Conservation (phyloP, 2,797 vertebrate genomes). For the Rhabdophis nuchalis region DNA sequence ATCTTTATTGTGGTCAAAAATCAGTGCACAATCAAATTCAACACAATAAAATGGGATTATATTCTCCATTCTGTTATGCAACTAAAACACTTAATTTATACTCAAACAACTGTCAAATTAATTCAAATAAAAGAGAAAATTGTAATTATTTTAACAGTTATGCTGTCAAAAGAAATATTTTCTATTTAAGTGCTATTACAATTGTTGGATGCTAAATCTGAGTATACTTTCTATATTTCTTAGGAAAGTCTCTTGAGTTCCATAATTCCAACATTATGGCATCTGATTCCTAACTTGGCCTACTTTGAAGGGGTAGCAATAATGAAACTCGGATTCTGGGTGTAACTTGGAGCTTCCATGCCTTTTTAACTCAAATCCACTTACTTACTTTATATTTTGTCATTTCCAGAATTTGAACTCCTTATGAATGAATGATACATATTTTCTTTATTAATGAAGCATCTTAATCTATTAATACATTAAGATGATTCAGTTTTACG, state of each 20-base stretch:
- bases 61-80: background rate
- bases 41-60: background rate
- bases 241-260: background rate
- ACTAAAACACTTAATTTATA: background rate
- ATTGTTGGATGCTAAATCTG: background rate
- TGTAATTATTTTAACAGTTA: background rate
- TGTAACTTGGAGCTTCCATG: background rate
- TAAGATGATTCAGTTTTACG: background rate
- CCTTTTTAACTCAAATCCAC: background rate
- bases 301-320: background rate
- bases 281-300: background rate
- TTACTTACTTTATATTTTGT: background rate
- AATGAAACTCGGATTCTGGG: background rate
- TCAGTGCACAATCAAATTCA: background rate
- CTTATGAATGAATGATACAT: background rate
- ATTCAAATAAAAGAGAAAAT: background rate
- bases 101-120: background rate
- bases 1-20: background rate
- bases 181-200: background rate
- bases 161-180: rapidly evolving
- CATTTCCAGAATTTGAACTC: background rate
- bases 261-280: background rate
- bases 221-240: background rate
- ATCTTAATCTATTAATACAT: background rate
- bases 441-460: background rate